Conservation (phyloP, 2,113 vertebrate species). For the Columbina picui region DNA sequence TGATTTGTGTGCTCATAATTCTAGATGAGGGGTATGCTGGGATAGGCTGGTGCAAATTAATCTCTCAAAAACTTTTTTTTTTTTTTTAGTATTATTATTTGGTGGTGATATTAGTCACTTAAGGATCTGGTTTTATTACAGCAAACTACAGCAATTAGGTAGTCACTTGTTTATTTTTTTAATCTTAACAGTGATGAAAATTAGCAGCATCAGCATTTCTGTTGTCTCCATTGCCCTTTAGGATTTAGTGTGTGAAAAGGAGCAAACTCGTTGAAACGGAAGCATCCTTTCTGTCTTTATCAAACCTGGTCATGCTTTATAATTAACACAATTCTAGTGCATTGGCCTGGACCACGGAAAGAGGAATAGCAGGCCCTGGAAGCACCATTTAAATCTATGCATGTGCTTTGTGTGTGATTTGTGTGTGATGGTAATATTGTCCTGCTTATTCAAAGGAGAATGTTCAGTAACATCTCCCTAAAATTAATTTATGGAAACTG, state of each 20-base stretch:
- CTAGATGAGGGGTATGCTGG: neutral
- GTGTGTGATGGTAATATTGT: neutral
- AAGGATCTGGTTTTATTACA: neutral
- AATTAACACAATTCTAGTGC: neutral
- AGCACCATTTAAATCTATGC: neutral
- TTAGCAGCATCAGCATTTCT: neutral
- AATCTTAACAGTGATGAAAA: neutral
- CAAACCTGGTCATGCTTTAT: neutral
- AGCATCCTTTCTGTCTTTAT: neutral
- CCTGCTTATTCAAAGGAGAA: neutral
- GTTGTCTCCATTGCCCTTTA: neutral
- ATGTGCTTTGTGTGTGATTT: neutral
- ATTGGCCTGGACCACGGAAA: neutral
- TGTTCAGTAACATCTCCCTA: neutral
- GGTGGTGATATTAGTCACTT: neutral
- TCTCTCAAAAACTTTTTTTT: neutral
- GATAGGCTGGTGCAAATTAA: neutral
- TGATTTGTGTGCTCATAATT: slow-evolving; percentile 8
- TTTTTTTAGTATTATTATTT: neutral
- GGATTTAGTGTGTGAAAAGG: neutral
- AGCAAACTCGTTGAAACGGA: neutral
- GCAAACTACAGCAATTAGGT: neutral
- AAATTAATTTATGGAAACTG: neutral
- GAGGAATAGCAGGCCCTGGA: neutral
- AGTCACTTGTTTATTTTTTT: neutral